Base-by-base conservation (phyloP, 2,888 invertebrate genomes). In the Polydesmus complanatus region DNA sequence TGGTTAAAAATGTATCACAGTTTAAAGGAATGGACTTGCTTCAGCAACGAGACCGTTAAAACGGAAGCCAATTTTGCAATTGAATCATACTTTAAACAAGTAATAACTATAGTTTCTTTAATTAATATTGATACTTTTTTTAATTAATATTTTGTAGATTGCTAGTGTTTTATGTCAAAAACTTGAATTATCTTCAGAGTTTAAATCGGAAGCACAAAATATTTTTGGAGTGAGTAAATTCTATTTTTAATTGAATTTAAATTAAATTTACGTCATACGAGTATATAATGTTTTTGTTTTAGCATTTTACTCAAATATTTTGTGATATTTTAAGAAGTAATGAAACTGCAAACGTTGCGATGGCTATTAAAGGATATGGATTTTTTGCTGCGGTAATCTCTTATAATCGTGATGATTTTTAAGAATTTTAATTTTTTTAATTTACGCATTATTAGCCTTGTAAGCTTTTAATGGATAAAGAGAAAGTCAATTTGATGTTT, bases 301-400 rank as follows among this genome's bases (percentile, higher is more conserved):
- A 37, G 37, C 14, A 37, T 37, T 37, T 37, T 37, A 14, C 37
- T 37, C 8, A 14, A 51, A 51, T n/a, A 14, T 51, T 51, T 51
- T 51, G 51, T 22, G 51, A n/a, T 8, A 51, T 51, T 11, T 8
- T 51, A 11, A n/a, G 51, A n/a, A 22, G 51, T 11, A 22, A 22
- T 8, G 5, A 22, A 14, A 14, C 51, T 14, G 19, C 19, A 22
- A 25, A 22, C 3, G 23, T 54, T 54, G 23, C 23, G 11, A n/a
- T 19, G 5, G 22, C 54, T 8, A 54, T 54, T 22, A 5, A 54
- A 54, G 54, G 54, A 54, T 54, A 26, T 22, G 54, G 54, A 8
- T 27, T 22, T 54, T 54, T 54, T n/a, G 54, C 54, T 22, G 22
- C 26, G 22, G 54, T 54, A 52, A 52, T 52, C n/a, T 52, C n/a